phyloP scores from a whole-genome alignment of 2,797 vertebrate genomes.

The Syndactyla subalaris region DNA sequence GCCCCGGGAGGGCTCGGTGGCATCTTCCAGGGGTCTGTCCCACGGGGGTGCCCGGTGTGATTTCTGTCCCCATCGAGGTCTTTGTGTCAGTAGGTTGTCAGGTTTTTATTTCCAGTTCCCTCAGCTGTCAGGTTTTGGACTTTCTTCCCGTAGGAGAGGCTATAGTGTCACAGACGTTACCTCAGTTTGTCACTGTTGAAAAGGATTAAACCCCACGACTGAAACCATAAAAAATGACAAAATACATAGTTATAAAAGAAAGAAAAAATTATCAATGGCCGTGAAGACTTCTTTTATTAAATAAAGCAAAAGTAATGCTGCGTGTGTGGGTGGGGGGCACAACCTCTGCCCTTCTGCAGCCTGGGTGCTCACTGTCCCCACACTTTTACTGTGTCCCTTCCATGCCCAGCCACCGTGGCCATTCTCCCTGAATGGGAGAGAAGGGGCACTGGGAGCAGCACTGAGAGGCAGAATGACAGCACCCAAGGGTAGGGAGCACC shows the following conservation, averaged over 20 bases:
- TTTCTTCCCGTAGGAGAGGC: constrained; percentile 72
- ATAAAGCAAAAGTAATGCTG: neutral
- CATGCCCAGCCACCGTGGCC: fast-evolving
- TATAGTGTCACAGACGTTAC: constrained; percentile 79
- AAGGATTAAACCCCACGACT: constrained; percentile 34
- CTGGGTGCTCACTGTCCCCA: neutral
- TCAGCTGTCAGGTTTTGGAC: constrained; percentile 30
- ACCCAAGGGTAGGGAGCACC: neutral
- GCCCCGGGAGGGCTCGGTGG: constrained; percentile 46
- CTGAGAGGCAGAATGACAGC: neutral
- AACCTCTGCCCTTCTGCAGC: neutral
- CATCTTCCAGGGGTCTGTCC: neutral
- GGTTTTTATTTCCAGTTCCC: constrained; percentile 37
- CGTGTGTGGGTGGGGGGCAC: neutral
- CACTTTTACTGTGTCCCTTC: neutral
- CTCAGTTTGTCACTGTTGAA: constrained; percentile 81
- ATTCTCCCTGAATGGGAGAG: neutral
- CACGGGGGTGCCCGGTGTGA: neutral
- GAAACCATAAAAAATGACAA: constrained; percentile 17
- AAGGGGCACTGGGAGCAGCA: neutral
- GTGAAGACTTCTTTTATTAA: neutral
- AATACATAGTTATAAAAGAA: constrained; percentile 40
- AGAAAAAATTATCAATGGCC: neutral
- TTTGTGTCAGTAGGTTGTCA: constrained; percentile 65
- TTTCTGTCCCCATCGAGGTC: constrained; percentile 34